Percentiles rank a stretch among this genome's conserved stretches.
Conservation (phyloP, 1,140 invertebrate genomes). For the Papilio machaon region DNA sequence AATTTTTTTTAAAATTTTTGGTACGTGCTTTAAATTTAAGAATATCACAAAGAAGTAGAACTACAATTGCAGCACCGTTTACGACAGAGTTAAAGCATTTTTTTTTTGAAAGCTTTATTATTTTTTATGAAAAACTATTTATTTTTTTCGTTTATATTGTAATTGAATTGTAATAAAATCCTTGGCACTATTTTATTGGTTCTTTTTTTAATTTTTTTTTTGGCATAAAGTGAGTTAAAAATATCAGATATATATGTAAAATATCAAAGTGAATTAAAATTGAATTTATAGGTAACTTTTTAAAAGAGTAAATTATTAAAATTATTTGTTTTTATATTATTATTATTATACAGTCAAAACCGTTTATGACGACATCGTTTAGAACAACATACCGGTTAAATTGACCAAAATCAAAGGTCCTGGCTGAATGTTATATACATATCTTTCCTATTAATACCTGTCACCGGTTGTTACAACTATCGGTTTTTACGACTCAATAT, state of each 20-base stretch:
- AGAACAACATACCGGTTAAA: no score
- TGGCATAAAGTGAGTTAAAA: neutral
- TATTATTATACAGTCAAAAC: no score
- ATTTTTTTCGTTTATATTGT: neutral
- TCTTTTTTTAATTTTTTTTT: neutral
- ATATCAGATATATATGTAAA: neutral
- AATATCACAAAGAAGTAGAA: constrained; percentile 27
- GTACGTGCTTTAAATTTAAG: constrained; percentile 35
- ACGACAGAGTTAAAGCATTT: constrained; percentile 26
- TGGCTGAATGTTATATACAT: no score
- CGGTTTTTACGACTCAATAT: no score
- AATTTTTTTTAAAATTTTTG: constrained; percentile 14
- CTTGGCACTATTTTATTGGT: constrained; percentile 23
- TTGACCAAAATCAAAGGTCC: no score
- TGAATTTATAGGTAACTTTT: neutral
- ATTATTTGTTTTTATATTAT: neutral
- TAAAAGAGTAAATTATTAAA: neutral
- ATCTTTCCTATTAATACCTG: no score
- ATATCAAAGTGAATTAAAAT: neutral
- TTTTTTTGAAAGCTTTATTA: neutral
- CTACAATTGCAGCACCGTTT: constrained; percentile 30
- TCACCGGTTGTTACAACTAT: no score
- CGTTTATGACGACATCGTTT: no score
- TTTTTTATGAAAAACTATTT: neutral
- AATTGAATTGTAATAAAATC: neutral